Evolutionary conservation across 2,113 vertebrate species (phyloP).

Genomic region (Mugil cephalus): DNA sequence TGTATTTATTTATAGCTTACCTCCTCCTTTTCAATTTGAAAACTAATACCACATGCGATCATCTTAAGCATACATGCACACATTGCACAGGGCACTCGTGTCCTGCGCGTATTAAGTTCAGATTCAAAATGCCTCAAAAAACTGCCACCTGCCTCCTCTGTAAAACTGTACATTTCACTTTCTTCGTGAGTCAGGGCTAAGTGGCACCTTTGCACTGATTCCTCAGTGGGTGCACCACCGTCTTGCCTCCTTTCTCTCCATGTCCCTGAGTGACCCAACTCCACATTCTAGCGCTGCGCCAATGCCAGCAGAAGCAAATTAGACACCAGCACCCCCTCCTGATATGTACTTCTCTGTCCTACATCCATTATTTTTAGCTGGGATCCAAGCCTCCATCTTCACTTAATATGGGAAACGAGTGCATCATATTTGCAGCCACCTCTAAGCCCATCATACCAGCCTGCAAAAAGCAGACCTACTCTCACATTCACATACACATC

Average conservation of each 20-base stretch:
- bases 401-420: conserved; percentile 82
- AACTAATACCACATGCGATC: conserved; percentile 66
- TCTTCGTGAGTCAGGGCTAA: conserved; percentile 63
- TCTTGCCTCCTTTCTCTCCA: conserved; percentile 20
- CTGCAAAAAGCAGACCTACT: neutral
- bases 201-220: conserved; percentile 54
- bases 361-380: conserved; percentile 84
- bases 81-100: conserved; percentile 27
- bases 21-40: conserved; percentile 77
- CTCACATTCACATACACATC: neutral
- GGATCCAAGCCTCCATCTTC: conserved; percentile 71
- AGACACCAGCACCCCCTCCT: conserved; percentile 74
- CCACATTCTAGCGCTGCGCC: conserved; percentile 70
- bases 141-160: neutral
- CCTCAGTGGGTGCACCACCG: conserved; percentile 55
- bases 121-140: neutral
- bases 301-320: conserved; percentile 77
- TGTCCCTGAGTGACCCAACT: conserved; percentile 76
- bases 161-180: conserved; percentile 61
- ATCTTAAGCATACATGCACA: conserved; percentile 36
- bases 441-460: conserved; percentile 39
- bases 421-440: conserved; percentile 51
- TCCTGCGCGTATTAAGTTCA: conserved; percentile 26
- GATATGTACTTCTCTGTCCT: conserved; percentile 69
- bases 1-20: conserved; percentile 77